phyloP scores from a whole-genome alignment of 2,113 vertebrate species.

The Clarias magur region DNA sequence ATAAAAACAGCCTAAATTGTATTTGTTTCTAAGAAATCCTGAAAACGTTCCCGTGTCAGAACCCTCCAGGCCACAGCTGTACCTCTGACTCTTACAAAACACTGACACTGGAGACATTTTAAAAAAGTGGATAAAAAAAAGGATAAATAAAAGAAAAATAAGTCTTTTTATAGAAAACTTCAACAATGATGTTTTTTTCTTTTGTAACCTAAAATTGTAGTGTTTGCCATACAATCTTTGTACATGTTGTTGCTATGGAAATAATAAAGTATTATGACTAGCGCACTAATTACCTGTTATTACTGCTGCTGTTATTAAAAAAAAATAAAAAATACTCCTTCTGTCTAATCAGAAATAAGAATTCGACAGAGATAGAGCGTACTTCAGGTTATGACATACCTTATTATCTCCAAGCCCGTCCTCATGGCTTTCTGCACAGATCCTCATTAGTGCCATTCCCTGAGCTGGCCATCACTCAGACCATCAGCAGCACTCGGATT shows the following conservation, averaged over 20 bases:
- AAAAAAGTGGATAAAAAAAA: too few relatives aligned
- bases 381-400: slow-evolving; percentile 33
- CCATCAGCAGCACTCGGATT: slow-evolving; percentile 11
- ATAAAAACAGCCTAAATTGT: not conserved
- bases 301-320: not conserved
- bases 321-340: not conserved
- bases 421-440: slow-evolving; percentile 34
- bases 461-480: slow-evolving; percentile 36
- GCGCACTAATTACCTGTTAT: not conserved
- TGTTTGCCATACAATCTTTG: not conserved
- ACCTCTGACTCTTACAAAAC: not conserved
- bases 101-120: not conserved
- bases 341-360: not conserved
- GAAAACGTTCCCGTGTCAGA: not conserved
- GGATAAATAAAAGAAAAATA: not conserved
- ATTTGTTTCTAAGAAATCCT: not conserved
- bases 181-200: not conserved
- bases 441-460: slow-evolving; percentile 46
- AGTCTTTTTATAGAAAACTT: not conserved
- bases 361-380: not conserved
- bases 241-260: not conserved
- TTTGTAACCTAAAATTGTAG: not conserved
- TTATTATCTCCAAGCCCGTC: not conserved
- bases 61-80: not conserved
- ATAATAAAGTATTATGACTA: not conserved